Percentiles rank a stretch among this genome's conserved stretches.
These are phyloP conservation scores for Eurois occulta DNA, from an alignment of 2,888 invertebrate species.

Conservation along the genomic window DNA sequence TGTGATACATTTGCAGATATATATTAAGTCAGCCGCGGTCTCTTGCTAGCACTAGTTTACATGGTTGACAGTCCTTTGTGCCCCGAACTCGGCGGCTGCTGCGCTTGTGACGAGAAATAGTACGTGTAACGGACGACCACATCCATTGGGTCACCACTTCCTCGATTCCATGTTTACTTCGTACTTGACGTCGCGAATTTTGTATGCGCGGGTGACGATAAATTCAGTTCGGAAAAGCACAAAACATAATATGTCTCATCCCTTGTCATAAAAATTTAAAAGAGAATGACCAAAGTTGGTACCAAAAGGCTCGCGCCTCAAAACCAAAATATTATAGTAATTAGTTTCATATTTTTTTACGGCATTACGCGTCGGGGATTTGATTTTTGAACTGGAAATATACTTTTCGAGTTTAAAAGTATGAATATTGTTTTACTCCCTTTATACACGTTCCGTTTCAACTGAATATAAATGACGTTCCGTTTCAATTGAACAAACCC, in stretches of 20 bases:
- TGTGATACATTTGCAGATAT: constrained; percentile 38
- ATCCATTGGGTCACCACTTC: constrained; percentile 30
- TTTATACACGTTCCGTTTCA: too few species aligned
- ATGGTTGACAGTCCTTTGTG: constrained; percentile 51
- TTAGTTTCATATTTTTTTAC: too few species aligned
- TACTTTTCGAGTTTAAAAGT: too few species aligned
- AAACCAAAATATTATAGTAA: too few species aligned
- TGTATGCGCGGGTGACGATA: neutral
- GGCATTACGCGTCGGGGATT: too few species aligned
- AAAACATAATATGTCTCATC: neutral
- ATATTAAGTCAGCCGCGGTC: constrained; percentile 20
- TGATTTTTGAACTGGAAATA: too few species aligned
- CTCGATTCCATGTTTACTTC: constrained; percentile 28
- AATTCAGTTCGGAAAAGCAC: constrained; percentile 1
- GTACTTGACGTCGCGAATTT: constrained; percentile 31
- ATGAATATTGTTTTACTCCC: too few species aligned
- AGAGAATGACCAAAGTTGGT: too few species aligned
- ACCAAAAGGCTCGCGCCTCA: too few species aligned
- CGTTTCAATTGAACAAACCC: too few species aligned
- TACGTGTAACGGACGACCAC: constrained; percentile 20
- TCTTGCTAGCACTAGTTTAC: constrained; percentile 37
- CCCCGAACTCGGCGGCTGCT: constrained; percentile 11
- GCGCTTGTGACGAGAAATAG: constrained; percentile 41
- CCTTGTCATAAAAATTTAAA: neutral
- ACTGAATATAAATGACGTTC: too few species aligned